Conservation (phyloP, 1,140 invertebrate species). For the Zaprionus camerounensis region DNA sequence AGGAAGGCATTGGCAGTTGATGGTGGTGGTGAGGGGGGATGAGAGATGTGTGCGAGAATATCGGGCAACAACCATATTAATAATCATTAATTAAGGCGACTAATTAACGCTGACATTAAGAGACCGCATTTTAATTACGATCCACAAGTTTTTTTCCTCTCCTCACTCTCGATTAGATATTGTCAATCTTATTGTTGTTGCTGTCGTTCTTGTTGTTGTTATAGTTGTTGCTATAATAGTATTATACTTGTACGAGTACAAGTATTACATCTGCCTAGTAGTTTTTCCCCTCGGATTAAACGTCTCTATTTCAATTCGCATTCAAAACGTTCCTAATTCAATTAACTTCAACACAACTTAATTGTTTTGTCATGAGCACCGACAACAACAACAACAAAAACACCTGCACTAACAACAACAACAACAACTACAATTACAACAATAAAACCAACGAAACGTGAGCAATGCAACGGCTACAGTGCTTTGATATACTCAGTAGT, state of each 20-base stretch:
- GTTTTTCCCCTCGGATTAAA: slow-evolving; percentile 25
- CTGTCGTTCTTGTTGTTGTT: not conserved
- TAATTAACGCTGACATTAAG: slow-evolving; percentile 83
- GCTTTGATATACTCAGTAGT: slow-evolving; percentile 6
- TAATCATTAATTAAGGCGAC: slow-evolving; percentile 81
- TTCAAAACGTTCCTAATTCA: slow-evolving; percentile 66
- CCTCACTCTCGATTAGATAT: not conserved
- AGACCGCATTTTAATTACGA: slow-evolving; percentile 76
- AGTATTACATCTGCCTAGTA: not conserved
- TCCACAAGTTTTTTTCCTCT: not conserved
- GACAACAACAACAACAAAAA: slow-evolving; percentile 22
- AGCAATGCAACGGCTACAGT: slow-evolving; percentile 26
- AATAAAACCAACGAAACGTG: slow-evolving; percentile 31
- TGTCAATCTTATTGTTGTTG: not conserved
- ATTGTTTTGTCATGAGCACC: slow-evolving; percentile 71
- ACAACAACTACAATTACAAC: slow-evolving; percentile 10
- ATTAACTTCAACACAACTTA: slow-evolving; percentile 63
- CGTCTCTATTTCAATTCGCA: slow-evolving; percentile 56
- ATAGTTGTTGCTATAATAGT: slow-evolving; percentile 18
- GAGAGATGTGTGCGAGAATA: slow-evolving; percentile 47
- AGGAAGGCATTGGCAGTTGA: not conserved
- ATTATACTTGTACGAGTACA: not conserved
- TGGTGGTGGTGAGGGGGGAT: not conserved
- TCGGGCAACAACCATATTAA: slow-evolving; percentile 76
- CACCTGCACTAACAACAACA: slow-evolving; percentile 12